Conservation (phyloP, 1,140 invertebrate species). For the Mactra quadrangularis region DNA sequence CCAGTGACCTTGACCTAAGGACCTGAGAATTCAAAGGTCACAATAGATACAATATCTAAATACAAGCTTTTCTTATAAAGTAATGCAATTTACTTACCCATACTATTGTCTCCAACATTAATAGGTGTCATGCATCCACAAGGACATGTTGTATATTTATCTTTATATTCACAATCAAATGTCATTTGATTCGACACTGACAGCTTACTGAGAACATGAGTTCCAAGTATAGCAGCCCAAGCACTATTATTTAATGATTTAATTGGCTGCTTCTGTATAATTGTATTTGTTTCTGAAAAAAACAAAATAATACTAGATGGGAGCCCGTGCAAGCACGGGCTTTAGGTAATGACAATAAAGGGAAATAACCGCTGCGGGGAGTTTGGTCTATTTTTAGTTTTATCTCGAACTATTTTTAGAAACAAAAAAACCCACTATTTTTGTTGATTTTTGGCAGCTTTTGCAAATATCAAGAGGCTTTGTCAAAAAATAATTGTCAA, state of each 20-base stretch:
- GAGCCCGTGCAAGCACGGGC: no score
- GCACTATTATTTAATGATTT: not conserved
- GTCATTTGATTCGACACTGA: slow-evolving; percentile 5
- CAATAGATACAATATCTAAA: not conserved
- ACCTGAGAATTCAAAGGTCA: no score
- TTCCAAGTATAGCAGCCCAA: slow-evolving; percentile 21
- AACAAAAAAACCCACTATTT: no score
- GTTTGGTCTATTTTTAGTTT: no score
- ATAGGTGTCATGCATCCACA: slow-evolving; percentile 18
- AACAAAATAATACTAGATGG: no score
- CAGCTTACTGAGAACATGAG: slow-evolving; percentile 18
- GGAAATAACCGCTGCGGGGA: no score
- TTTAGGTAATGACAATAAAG: no score
- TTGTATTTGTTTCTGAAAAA: not conserved
- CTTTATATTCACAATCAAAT: not conserved
- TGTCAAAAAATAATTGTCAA: no score
- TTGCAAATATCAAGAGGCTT: no score
- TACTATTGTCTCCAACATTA: slow-evolving; percentile 1
- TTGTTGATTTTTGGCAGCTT: no score
- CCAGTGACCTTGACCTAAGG: no score
- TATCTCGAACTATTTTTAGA: no score
- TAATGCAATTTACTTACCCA: slow-evolving; percentile 10
- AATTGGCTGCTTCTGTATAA: not conserved
- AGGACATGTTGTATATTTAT: not conserved
- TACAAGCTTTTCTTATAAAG: not conserved